Evolutionary conservation across 2,888 invertebrate genomes (phyloP).

Genomic region (Keiferia lycopersicella): DNA sequence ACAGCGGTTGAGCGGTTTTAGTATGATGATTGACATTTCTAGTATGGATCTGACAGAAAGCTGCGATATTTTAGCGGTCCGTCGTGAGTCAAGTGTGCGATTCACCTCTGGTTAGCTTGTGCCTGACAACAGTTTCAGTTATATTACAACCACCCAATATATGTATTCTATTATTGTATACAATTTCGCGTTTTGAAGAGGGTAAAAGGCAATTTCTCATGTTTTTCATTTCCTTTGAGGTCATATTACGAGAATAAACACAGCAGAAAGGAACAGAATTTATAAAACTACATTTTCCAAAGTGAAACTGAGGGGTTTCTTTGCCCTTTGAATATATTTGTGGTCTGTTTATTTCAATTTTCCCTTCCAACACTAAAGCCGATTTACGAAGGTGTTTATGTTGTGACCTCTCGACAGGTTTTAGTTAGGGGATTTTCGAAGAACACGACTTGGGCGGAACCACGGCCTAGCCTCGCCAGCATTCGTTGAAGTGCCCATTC

Average conservation of each 20-base stretch:
- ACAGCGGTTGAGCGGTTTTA: too few relatives aligned
- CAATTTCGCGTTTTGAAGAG: neutral
- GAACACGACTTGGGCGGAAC: conserved; percentile 9
- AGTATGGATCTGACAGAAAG: too few relatives aligned
- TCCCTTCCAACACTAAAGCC: neutral
- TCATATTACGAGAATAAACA: neutral
- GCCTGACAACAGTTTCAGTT: neutral
- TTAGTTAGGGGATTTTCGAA: conserved; percentile 17
- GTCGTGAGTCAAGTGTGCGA: too few relatives aligned
- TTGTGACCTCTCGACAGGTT: conserved; percentile 11
- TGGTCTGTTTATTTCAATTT: conserved; percentile 19
- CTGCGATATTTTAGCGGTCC: too few relatives aligned
- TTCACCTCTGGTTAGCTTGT: conserved; percentile 36
- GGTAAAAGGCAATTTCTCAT: neutral
- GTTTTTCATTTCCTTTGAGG: neutral
- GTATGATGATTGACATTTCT: too few relatives aligned
- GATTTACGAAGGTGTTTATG: conserved; percentile 21
- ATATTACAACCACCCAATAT: neutral
- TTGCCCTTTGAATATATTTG: too few relatives aligned
- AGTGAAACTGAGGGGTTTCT: neutral
- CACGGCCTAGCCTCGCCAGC: neutral
- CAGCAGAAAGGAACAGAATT: too few relatives aligned
- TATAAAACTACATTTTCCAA: too few relatives aligned
- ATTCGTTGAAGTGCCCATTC: conserved; percentile 1
- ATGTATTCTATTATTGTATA: conserved; percentile 20